A percentile compares a stretch with the other conserved stretches of the same genome.
Conservation (phyloP, 2,113 vertebrate species). For the Porphyrio hochstetteri region DNA sequence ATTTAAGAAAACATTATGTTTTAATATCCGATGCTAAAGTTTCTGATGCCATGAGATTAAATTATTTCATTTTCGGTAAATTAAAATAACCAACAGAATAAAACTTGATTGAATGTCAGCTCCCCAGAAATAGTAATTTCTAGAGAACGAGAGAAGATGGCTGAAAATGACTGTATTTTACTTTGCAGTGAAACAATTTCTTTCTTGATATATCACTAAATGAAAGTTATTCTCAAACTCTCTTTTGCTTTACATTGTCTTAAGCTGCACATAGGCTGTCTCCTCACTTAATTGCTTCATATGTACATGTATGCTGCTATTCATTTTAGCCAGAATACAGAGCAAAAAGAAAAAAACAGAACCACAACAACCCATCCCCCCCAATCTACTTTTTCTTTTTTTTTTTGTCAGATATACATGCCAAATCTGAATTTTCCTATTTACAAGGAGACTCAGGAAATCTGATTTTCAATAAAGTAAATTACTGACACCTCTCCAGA, state of each 20-base stretch:
- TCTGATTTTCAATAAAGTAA: neutral
- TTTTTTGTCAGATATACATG: neutral
- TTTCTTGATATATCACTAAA: neutral
- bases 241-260: neutral
- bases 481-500: neutral
- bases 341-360: neutral
- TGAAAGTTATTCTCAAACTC: neutral
- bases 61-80: neutral
- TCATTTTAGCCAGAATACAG: neutral
- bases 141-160: neutral
- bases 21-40: neutral
- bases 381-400: neutral
- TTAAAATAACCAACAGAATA: neutral
- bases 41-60: neutral
- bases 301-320: fast-evolving
- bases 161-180: neutral
- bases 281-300: neutral
- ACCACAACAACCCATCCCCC: too few relatives aligned
- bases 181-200: neutral
- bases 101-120: neutral
- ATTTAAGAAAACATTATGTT: neutral
- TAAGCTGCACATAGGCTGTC: neutral
- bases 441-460: neutral
- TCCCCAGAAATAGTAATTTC: neutral
- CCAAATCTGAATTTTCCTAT: neutral